Conservation (phyloP, 2,113 vertebrate species). For the Acrocephalus kingi region DNA sequence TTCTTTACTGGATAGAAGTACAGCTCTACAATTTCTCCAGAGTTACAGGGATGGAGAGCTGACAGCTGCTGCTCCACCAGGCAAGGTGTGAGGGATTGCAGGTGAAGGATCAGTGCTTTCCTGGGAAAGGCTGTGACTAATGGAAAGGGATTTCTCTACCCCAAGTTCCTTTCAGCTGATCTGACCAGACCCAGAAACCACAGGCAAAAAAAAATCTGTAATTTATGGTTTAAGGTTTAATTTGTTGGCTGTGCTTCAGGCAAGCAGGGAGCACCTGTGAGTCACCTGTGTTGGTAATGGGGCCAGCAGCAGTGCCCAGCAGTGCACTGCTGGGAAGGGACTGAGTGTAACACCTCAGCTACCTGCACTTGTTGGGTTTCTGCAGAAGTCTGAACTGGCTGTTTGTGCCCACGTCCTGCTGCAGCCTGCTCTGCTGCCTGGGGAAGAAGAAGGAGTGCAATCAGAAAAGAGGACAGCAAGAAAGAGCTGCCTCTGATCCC, state of each 20-base stretch:
- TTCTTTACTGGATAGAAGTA: not conserved
- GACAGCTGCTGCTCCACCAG: not conserved
- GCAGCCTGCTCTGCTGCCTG: not conserved
- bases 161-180: not conserved
- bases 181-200: not conserved
- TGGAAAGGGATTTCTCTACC: not conserved
- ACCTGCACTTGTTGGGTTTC: rapidly evolving
- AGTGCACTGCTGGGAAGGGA: not conserved
- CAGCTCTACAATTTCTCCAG: constrained; percentile 5
- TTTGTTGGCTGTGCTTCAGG: not conserved
- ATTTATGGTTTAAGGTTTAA: not conserved
- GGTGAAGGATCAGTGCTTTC: not conserved
- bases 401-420: rapidly evolving
- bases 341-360: not conserved
- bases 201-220: not conserved
- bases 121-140: not conserved
- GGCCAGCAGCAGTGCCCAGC: not conserved
- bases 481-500: not conserved
- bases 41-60: not conserved
- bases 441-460: not conserved
- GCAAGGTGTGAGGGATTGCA: not conserved
- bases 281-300: rapidly evolving
- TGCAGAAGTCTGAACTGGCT: not conserved
- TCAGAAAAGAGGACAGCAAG: not conserved
- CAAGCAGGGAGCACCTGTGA: not conserved